A percentile compares a stretch with the other conserved stretches of the same genome.
These are phyloP conservation scores for Pardosa pseudoannulata DNA, from an alignment of 2,888 invertebrate species.

Conservation along the genomic window DNA sequence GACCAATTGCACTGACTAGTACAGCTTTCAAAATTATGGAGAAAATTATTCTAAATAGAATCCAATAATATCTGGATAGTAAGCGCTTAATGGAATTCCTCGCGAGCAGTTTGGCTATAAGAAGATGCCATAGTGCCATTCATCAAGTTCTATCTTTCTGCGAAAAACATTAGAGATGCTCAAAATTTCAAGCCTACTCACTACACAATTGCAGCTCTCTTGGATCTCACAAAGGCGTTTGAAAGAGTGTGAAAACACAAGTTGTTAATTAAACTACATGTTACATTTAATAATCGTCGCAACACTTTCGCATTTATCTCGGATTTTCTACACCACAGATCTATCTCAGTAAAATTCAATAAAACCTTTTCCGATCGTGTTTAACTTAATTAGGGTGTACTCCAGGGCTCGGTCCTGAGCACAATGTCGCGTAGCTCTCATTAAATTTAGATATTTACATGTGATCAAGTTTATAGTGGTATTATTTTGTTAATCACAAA, in stretches of 20 bases:
- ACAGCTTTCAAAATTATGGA: slow-evolving; percentile 8
- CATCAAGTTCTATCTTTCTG: not conserved
- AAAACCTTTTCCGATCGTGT: not conserved
- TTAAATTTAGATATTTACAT: too few relatives aligned
- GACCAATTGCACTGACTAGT: too few relatives aligned
- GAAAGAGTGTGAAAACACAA: slow-evolving; percentile 14
- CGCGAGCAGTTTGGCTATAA: not conserved
- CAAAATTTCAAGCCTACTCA: not conserved
- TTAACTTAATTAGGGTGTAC: not conserved
- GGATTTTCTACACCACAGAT: not conserved
- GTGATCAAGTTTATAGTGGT: too few relatives aligned
- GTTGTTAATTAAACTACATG: not conserved
- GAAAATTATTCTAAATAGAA: slow-evolving; percentile 26
- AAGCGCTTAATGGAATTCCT: not conserved
- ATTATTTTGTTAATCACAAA: too few relatives aligned
- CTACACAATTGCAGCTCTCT: not conserved
- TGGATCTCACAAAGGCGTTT: slow-evolving; percentile 20
- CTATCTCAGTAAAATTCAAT: slow-evolving; percentile 20
- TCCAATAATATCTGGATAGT: slow-evolving; percentile 12
- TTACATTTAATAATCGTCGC: not conserved
- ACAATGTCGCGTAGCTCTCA: too few relatives aligned
- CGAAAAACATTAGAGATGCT: slow-evolving; percentile 20
- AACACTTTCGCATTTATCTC: slow-evolving; percentile 16
- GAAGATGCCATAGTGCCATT: not conserved
- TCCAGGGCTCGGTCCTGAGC: not conserved